Evolutionary conservation across 2,113 vertebrate genomes (phyloP), one percentile per base, ranked within the genome.

Genomic region (Oryzias melastigma): DNA sequence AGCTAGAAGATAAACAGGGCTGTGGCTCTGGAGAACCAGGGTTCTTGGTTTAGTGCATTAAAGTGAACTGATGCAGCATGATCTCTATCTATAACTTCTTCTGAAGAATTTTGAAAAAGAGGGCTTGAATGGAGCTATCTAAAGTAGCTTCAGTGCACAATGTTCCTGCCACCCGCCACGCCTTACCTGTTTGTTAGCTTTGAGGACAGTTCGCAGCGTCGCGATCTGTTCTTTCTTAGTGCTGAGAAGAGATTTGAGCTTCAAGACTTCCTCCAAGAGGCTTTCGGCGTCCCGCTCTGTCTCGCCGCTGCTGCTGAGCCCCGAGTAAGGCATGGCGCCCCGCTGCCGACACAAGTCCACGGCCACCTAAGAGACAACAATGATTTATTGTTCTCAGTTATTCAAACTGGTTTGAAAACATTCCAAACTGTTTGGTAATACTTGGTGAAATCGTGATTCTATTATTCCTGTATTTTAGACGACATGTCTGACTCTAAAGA

Each of bases 141-240:
- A 15, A 7, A 3, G 7, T 13, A 5, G 14, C 7, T 14, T 5
- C 35, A 29, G 24, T 7, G 20, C 15, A 20, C 16, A 35, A 25
- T 17, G 49, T 18, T 2, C 4, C 12, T 40, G 15, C 5, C 0
- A 13, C 12, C 25, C 17, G 35, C 58, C 18, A 50, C 17, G 20
- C 47, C 27, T 20, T 77, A 94, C 94, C 93, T 95, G 93, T 60
- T 94, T 95, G 83, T 93, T 95, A 44, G 94, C 94, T 81, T 94
- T 95, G 18, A 95, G 91, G 62, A 95, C 92, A n/a, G 93, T 95
- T 78, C 94, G 89, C 56, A 95, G 91, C 0, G 94, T 95, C 20
- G 93, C 92, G 2, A 95, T 94, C 89, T 95, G 94, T 53, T 95
- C 94, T 52, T 92, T 87, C 81, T 95, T 94, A 60, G 94, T 95